Base-by-base conservation (phyloP, 2,113 vertebrate species). In the Myiozetetes cayanensis region DNA sequence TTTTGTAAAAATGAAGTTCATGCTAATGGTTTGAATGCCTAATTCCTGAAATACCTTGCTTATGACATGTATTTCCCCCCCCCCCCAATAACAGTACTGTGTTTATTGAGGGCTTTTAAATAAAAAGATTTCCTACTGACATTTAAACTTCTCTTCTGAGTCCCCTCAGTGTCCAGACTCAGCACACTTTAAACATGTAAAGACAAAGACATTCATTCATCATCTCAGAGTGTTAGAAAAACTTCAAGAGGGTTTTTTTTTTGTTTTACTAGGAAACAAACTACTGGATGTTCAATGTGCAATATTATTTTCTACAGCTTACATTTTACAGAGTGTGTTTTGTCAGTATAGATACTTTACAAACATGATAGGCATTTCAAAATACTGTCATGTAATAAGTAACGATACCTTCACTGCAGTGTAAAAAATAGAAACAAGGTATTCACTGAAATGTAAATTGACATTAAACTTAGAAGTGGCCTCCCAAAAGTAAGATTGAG, bases 401-500 rank as follows among this genome's bases (percentile, higher is more conserved):
- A 91, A 83, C 20, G 28, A 10, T n/a, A 66, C 20, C 75, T 83
- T 88, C 46, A 66, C 28, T 25, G 37, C 59, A 50, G 41, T 27
- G n/a, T 41, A 96, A 78, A 63, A 83, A 76, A 90, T 0, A 75
- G 31, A 83, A 96, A 83, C 59, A 74, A 94, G 30, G 30, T 23
- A 73, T 62, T 86, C 46, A 76, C 37, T 33, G 37, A 80, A 92
- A 93, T 66, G 46, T 63, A 94, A 90, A 95, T 73, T 83, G 95
- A 85, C 85, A 77, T 70, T 85, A 86, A 93, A 92, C 9, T 41
- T 88, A 61, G 15, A 90, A 95, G 63, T 18, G 17, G 67, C 33
- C 55, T 93, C 86, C 68, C 83, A 66, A 73, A 96, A 90, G 71
- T 41, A 58, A 90, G 55, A 74, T 1, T 50, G 46, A 88, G 56